phyloP scores from a whole-genome alignment of 2,797 vertebrate species.

The Poecile montanus region DNA sequence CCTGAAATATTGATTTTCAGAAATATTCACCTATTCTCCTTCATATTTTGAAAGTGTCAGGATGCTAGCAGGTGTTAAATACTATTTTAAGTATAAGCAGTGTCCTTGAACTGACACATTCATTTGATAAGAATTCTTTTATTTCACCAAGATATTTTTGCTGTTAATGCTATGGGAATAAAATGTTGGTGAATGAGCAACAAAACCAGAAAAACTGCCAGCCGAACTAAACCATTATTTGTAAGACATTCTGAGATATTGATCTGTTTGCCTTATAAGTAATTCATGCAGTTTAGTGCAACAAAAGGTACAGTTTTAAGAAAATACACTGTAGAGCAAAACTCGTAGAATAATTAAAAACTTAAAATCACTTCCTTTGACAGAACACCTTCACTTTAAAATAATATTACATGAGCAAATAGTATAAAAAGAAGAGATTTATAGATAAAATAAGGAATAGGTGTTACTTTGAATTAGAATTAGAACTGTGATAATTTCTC shows the following conservation, averaged over 20 bases:
- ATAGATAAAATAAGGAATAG: background rate
- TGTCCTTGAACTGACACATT: background rate
- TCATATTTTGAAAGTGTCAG: background rate
- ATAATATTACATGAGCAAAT: background rate
- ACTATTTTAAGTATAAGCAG: background rate
- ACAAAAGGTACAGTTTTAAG: constrained; percentile 55
- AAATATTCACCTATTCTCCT: background rate
- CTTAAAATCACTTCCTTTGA: constrained; percentile 37
- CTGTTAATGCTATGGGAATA: constrained; percentile 41
- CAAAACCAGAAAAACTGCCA: constrained; percentile 50
- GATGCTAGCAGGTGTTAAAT: background rate
- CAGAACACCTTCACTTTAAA: constrained; percentile 25
- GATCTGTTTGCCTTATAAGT: constrained; percentile 71
- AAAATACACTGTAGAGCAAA: constrained; percentile 36
- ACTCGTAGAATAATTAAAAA: constrained; percentile 66
- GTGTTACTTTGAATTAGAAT: background rate
- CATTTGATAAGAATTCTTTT: background rate
- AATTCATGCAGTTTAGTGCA: constrained; percentile 59
- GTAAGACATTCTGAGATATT: constrained; percentile 72
- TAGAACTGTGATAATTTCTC: background rate
- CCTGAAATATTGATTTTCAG: background rate
- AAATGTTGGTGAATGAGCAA: constrained; percentile 52
- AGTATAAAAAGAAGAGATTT: background rate
- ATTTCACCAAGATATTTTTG: constrained; percentile 2
- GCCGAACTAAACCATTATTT: constrained; percentile 73